These are phyloP conservation scores for Alectura lathami DNA, from an alignment of 2,113 vertebrate genomes.

Conservation along the genomic window DNA sequence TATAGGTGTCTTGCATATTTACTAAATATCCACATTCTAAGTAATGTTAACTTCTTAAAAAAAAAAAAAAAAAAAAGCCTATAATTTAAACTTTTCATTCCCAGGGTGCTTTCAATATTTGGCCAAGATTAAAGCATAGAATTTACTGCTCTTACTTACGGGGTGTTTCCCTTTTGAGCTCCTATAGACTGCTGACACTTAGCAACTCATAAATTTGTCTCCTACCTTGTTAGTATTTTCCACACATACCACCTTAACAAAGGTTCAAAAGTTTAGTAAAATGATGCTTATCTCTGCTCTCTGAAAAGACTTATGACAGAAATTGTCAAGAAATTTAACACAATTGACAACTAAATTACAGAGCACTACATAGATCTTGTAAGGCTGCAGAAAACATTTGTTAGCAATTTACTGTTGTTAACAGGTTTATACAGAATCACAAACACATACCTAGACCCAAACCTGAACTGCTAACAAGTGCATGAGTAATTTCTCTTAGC, in stretches of 20 bases:
- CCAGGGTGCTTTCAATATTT: not conserved
- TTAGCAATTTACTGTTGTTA: slow-evolving; percentile 42
- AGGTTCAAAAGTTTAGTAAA: slow-evolving; percentile 50
- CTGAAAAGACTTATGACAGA: slow-evolving; percentile 21
- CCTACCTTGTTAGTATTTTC: slow-evolving; percentile 2
- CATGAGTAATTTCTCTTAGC: not conserved
- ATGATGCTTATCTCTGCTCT: not conserved
- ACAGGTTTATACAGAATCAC: not conserved
- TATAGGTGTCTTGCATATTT: not conserved
- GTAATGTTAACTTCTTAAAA: not conserved
- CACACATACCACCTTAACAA: not conserved
- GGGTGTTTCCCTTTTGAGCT: not conserved
- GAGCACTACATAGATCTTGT: not conserved
- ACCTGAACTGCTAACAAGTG: slow-evolving; percentile 5
- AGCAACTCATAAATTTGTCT: slow-evolving; percentile 36
- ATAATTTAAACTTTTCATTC: not conserved
- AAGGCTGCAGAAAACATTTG: slow-evolving; percentile 8
- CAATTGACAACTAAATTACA: slow-evolving; percentile 37
- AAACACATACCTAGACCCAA: not conserved
- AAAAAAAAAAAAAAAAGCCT: not conserved
- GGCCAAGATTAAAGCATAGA: not conserved
- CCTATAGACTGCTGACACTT: not conserved
- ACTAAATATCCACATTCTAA: not conserved
- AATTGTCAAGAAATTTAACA: slow-evolving; percentile 3
- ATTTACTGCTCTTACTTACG: not conserved